Conservation (phyloP, 2,888 invertebrate species). For the Eueremaeus valkanovi region DNA sequence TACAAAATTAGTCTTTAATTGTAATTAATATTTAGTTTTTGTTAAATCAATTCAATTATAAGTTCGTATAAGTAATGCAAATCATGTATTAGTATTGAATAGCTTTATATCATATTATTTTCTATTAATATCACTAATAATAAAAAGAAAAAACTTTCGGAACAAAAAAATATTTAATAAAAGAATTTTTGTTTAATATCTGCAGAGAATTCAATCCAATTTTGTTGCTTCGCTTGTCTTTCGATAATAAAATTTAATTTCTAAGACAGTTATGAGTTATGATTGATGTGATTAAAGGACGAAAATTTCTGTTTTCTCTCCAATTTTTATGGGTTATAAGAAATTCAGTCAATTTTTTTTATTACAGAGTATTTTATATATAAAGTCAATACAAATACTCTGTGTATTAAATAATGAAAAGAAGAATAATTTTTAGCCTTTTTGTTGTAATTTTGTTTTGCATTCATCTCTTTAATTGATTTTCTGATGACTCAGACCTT, state of each 20-base stretch:
- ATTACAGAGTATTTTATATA: not conserved
- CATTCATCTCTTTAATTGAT: constrained; percentile 19
- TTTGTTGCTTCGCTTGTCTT: constrained; percentile 16
- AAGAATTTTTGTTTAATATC: constrained; percentile 31
- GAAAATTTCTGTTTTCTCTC: not conserved
- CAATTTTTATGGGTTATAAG: not conserved
- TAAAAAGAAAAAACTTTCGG: not conserved
- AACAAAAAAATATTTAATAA: constrained; percentile 22
- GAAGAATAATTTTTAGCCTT: not conserved
- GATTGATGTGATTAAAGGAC: constrained; percentile 23
- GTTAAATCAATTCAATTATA: not conserved
- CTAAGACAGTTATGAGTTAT: not conserved
- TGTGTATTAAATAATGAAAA: too few species aligned
- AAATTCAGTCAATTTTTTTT: not conserved
- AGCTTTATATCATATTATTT: not conserved
- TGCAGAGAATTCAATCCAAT: not conserved
- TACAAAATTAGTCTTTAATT: not conserved
- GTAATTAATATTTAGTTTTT: not conserved
- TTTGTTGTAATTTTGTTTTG: not conserved
- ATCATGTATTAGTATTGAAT: constrained; percentile 8
- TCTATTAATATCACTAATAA: not conserved
- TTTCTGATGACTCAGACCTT: not conserved
- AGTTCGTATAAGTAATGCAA: not conserved
- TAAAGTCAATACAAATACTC: not conserved
- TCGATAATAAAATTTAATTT: constrained; percentile 30